Conservation (phyloP, 1,140 invertebrate species). For the Drosophila trapezifrons region DNA sequence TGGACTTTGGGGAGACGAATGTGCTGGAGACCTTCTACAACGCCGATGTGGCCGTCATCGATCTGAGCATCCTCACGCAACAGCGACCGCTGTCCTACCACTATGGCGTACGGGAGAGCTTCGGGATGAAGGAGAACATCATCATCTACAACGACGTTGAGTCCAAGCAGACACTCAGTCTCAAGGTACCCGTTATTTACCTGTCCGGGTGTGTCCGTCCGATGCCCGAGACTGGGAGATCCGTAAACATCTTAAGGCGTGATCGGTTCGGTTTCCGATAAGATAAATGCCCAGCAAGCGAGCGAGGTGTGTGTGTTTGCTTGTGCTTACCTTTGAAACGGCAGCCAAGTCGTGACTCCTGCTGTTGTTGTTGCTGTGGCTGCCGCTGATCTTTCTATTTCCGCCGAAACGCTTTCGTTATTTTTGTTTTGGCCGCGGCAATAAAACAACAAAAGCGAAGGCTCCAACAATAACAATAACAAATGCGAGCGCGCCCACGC, state of each 20-base stretch:
- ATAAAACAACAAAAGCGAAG: slow-evolving; percentile 48
- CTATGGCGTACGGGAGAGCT: slow-evolving; percentile 98
- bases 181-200: slow-evolving; percentile 87
- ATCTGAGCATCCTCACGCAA: slow-evolving; percentile 95
- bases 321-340: slow-evolving; percentile 49
- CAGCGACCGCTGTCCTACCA: slow-evolving; percentile 98
- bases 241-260: slow-evolving; percentile 54
- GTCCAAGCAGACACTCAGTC: slow-evolving; percentile 91
- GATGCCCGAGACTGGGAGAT: slow-evolving; percentile 27
- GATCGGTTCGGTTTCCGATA: slow-evolving; percentile 65
- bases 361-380: slow-evolving; percentile 38
- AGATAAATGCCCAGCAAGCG: slow-evolving; percentile 59
- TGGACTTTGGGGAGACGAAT: slow-evolving; percentile 94
- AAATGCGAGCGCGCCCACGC: slow-evolving; percentile 64
- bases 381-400: slow-evolving; percentile 47
- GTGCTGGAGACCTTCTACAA: slow-evolving; percentile 96
- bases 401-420: slow-evolving; percentile 53
- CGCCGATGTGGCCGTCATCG: slow-evolving; percentile 98
- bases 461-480: slow-evolving; percentile 57
- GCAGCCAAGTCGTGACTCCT: slow-evolving; percentile 44
- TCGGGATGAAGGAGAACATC: slow-evolving; percentile 99
- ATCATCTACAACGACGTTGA: slow-evolving; percentile 96
- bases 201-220: slow-evolving; percentile 8
- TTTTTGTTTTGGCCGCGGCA: slow-evolving; percentile 68
- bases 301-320: slow-evolving; percentile 12